Evolutionary conservation across 2,797 vertebrate species (phyloP), one percentile per base, ranked within the genome.

Genomic region (Typhlichthys eigenmanni): DNA sequence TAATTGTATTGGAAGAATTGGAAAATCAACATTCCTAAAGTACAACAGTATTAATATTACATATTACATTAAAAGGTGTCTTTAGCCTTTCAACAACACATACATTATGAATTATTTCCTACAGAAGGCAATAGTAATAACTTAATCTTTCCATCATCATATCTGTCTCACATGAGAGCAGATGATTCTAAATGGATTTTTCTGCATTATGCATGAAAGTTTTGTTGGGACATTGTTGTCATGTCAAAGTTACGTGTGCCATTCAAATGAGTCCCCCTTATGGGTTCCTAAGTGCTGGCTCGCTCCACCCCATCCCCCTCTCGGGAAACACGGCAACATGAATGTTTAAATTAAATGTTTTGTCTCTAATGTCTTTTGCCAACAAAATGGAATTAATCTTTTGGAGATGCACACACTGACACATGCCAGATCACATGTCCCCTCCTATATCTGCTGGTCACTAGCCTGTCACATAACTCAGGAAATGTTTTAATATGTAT

Each of bases 341-440:
- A 83, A 85, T 72, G 62, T 85, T 85, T 83, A 75, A 83, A 49
- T 48, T 38, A 4, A 11, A 52, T 81, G 79, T 87, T 82, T 85
- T 70, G 75, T 74, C 60, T 56, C 57, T 65, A 60, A 24, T 5
- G 17, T 62, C 38, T 85, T 85, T 74, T 47, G 65, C 76, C 65
- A 63, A 76, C 79, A 70, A 76, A 73, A 51, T 66, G 65, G 59
- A 74, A 47, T 65, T 69, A 38, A 46, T 53, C 17, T 11, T 9
- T 29, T 24, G 17, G 16, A 29, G 19, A 53, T 19, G 19, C 19
- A 53, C 51, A 53, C 34, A 34, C 34, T 34, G 19, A 3, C 5
- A 7, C 34, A 34, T 34, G 34, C 34, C 34, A 5, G 60, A 69
- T 75, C 60, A 5, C 59, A 19, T 47, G 46, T 0, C 34, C 58